Evolutionary conservation across 1,140 invertebrate genomes (phyloP), one percentile per base, ranked within the genome.

Genomic region (Polypedilum pembai): DNA sequence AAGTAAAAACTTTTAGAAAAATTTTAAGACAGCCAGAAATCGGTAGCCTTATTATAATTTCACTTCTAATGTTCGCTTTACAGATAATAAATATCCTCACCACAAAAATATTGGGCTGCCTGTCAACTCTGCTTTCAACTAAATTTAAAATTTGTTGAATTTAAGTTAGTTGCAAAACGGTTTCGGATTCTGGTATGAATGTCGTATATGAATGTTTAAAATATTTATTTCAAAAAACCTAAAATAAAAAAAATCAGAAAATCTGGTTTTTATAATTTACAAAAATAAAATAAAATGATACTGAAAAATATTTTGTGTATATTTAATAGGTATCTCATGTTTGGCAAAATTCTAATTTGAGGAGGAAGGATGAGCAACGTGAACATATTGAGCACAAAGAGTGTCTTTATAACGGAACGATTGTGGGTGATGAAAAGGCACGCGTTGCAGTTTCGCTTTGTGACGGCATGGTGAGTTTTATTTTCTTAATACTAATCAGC

Each of bases 391-490:
- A 83, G 76, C 81, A 83, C 73, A 78, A 85, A 41, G 86, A 86
- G 15, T 92, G 91, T 80, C 90, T 88, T 79, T 93, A 92, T 79
- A 87, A 84, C 24, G 91, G 91, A 73, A 82, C 82, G 74, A 85
- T 93, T 10, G 80, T 86, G 73, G 89, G 87, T n/a, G 89, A 91
- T 80, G 80, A 83, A 20, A 79, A 83, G 75, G 91, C 89, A 8
- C 81, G 81, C 33, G 89, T 92, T 20, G 86, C 87, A 21, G 88
- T 92, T 76, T 90, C 86, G 75, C 84, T 92, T 65, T 93, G 91
- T 81, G 86, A 91, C 78, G 91, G 91, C 81, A 91, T 92, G 89
- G 91, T 91, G 78, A 89, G 87, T 88, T 73, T 77, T 41, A 65
- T 15, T 73, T 63, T 41, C 24, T 56, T 74, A 33, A 73, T n/a